Evolutionary conservation across 2,797 vertebrate genomes (phyloP).

Genomic region (Diplodus sargus): DNA sequence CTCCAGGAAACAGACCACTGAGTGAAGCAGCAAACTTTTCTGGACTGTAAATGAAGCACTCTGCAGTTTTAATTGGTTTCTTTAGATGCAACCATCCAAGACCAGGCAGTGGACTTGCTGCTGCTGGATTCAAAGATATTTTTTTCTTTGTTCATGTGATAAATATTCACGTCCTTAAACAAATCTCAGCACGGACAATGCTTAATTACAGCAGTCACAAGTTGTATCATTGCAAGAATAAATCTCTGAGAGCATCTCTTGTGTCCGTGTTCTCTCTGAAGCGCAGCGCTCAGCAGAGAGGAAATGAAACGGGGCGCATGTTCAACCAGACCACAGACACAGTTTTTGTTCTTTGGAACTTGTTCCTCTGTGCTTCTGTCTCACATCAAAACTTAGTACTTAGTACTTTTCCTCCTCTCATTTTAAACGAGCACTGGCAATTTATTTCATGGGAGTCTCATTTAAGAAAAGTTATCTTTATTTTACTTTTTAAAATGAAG

Average conservation of each 20-base stretch:
- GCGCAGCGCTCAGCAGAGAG: conserved; percentile 5
- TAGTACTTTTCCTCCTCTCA: neutral
- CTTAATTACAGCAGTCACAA: conserved; percentile 34
- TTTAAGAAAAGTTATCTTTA: neutral
- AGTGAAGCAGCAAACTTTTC: too few species aligned
- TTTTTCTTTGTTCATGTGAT: conserved; percentile 19
- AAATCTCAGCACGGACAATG: neutral
- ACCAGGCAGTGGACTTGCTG: conserved; percentile 15
- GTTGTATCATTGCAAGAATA: conserved; percentile 18
- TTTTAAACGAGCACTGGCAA: neutral
- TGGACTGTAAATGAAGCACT: conserved; percentile 15
- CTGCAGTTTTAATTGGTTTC: conserved; percentile 20
- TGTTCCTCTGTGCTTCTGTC: neutral
- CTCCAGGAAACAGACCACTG: too few species aligned
- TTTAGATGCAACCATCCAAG: neutral
- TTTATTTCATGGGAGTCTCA: neutral
- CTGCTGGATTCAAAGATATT: conserved; percentile 19
- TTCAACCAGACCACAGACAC: neutral
- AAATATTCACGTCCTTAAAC: conserved; percentile 26
- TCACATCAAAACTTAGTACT: neutral
- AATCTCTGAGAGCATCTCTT: conserved; percentile 12
- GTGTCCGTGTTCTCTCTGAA: conserved; percentile 4
- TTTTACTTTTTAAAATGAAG: neutral
- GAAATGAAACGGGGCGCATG: conserved; percentile 14
- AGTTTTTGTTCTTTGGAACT: conserved; percentile 8